Base-by-base conservation (phyloP, 2,888 invertebrate genomes). In the Pristionchus exspectatus region DNA sequence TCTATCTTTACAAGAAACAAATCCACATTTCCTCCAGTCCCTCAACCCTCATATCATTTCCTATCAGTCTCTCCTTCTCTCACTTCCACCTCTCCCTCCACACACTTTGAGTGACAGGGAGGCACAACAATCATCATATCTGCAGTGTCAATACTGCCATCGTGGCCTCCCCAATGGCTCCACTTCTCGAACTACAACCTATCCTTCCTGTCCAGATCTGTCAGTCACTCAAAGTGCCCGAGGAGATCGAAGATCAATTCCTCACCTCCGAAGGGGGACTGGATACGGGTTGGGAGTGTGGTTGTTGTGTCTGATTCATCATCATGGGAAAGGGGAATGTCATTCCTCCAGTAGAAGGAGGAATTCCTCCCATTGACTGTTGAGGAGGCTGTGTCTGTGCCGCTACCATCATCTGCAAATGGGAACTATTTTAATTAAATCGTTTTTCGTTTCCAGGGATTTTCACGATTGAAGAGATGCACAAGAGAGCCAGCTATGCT, bases 241-340 rank as follows among this genome's bases (percentile, higher is more conserved):
- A 7, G 38, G 24, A 38, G 74, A 56, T 54, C 38, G 50, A 50
- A 81, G 81, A 50, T n/a, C n/a, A 83, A 54, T 24, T 3, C 4
- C 72, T 74, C 74, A 54, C 81, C 54, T 81, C 81, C 0, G 50
- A 54, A 9, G 81, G 81, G 3, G 81, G 81, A 54, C 81, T 81
- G 81, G 81, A 81, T 9, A 81, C 54, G 50, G 81, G 81, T n/a
- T 81, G 81, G 12, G 81, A 81, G 81, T 16, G 81, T 2, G 91
- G 91, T 50, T 90, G 88, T 24, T 90, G 86, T 21, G 69, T 85
- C 10, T 87, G 90, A 27, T 90, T 89, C 87, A 92, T 92, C 74
- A 92, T 92, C 74, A 92, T 92, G 16, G 93, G 93, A 74, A 92
- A 92, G 2, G 91, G 92, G 69, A 92, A 91, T 1, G 91, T 91